Evolutionary conservation across 2,888 invertebrate genomes (phyloP), one percentile per base, ranked within the genome.

Genomic region (Notodonta dromedarius): DNA sequence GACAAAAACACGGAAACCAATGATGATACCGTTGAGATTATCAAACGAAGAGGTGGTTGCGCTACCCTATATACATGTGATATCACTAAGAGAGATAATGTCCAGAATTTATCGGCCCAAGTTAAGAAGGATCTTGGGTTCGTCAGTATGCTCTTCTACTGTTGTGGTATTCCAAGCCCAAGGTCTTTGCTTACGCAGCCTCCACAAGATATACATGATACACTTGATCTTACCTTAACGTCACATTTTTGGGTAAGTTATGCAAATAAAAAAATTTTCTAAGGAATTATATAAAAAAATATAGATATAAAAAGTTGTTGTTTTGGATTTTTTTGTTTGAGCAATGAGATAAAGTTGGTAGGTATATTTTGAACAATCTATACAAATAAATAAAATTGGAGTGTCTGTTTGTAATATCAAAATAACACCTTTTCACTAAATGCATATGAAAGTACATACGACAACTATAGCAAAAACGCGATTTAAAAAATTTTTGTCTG

Each of bases 161-260:
- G 95, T 67, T 95, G 95, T 71, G 95, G 95, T 8, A 94, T 95
- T 60, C 95, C 95, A 1, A 95, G 95, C 68, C 95, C 95, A 3
- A 87, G 94, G 69, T 90, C 94, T 6, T 80, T 95, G 54, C 73
- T 94, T 52, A 87, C 84, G 0, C 88, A 94, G 65, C 93, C 94
- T 46, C 89, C 94, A 3, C 90, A 91, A 68, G 91, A 94, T 74
- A 93, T 95, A 51, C 92, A 91, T 67, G 85, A 89, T 52, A 95
- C 94, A 0, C 85, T 95, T 70, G 94, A 95, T 78, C 84, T 95
- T 7, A 94, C 95, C 48, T 85, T 95, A 12, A 91, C 95, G 32
- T 95, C 95, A 57, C 95, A 95, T 70, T 95, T 95, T 82, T 95
- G 95, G 95, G 95, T 95, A 84, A 85, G 83, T 61, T 42, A 9